A percentile compares a stretch with the other conserved stretches of the same genome.
phyloP scores from a whole-genome alignment of 2,113 vertebrate species.

The Macquaria ambigua region DNA sequence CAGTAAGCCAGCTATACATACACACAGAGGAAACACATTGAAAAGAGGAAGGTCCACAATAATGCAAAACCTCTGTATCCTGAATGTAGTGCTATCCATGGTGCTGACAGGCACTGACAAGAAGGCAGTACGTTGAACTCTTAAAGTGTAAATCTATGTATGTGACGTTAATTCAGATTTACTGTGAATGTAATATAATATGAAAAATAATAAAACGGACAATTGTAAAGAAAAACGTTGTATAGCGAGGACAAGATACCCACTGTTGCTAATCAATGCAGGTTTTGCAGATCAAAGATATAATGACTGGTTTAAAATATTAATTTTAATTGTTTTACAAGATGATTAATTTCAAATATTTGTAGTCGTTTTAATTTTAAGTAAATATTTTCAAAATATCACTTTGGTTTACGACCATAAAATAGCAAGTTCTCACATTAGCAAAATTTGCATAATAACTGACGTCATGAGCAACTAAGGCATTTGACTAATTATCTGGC shows the following conservation, averaged over 20 bases:
- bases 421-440: background rate
- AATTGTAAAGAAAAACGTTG: background rate
- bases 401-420: background rate
- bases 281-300: background rate
- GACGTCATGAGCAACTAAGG: background rate
- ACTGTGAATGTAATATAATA: background rate
- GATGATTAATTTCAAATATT: background rate
- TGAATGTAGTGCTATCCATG: slow-evolving; percentile 1
- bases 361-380: background rate
- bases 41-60: background rate
- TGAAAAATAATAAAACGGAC: no score
- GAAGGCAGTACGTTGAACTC: background rate
- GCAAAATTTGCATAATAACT: background rate
- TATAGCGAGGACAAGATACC: no score
- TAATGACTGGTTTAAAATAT: background rate
- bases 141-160: background rate
- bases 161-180: background rate
- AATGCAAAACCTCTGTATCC: background rate
- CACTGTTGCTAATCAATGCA: rapidly evolving
- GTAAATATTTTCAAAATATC: background rate
- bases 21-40: background rate
- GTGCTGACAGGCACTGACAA: slow-evolving; percentile 13
- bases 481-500: background rate
- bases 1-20: background rate
- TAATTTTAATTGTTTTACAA: background rate